phyloP scores from a whole-genome alignment of 2,888 invertebrate species.

The Caenorhabditis sp. region DNA sequence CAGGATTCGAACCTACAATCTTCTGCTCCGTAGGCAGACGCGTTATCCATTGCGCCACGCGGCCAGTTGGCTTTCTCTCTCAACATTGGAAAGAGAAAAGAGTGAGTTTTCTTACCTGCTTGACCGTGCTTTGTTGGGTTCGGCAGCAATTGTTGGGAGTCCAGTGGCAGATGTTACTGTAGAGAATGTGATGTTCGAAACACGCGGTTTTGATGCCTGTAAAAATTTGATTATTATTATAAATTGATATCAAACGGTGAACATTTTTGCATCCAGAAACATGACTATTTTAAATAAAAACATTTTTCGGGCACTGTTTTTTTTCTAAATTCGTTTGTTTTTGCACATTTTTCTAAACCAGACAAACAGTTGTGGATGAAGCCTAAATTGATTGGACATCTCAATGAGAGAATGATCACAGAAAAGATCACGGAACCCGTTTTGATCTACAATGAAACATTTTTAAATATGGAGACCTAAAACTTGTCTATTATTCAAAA shows the following conservation, averaged over 20 bases:
- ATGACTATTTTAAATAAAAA: not conserved
- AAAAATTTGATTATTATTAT: slow-evolving; percentile 20
- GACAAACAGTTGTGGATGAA: too few species aligned
- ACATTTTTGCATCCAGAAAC: not conserved
- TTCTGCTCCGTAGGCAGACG: slow-evolving; percentile 72
- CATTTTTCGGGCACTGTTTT: not conserved
- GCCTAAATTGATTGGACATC: too few species aligned
- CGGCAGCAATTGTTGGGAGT: slow-evolving; percentile 76
- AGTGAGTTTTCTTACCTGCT: slow-evolving; percentile 40
- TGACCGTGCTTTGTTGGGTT: slow-evolving; percentile 73
- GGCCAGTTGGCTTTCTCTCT: too few species aligned
- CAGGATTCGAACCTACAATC: slow-evolving; percentile 72
- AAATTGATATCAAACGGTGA: not conserved
- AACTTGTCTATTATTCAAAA: too few species aligned
- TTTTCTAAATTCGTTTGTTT: too few species aligned
- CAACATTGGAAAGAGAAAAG: not conserved
- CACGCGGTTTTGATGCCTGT: slow-evolving; percentile 68
- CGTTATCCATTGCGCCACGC: slow-evolving; percentile 63
- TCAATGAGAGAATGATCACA: too few species aligned
- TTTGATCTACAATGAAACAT: too few species aligned
- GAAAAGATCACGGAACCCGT: too few species aligned
- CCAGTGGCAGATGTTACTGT: slow-evolving; percentile 75
- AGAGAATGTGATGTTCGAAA: slow-evolving; percentile 73
- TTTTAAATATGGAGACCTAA: too few species aligned
- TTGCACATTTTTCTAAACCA: too few species aligned